Base-by-base conservation (phyloP, 92 coral and sea anemone genomes). In the Siderastrea radians region DNA sequence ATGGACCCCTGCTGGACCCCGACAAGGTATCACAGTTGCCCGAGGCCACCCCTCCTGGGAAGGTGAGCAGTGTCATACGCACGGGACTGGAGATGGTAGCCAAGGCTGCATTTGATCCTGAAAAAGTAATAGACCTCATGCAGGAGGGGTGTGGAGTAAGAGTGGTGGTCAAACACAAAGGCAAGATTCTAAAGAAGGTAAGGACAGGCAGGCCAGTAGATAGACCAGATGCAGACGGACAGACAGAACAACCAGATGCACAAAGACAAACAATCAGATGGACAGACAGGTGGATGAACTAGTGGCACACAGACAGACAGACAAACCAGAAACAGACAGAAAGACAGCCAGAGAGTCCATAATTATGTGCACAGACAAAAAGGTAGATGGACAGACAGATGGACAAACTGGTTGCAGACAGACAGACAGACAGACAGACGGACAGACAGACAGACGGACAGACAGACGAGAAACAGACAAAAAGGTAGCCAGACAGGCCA, bases 141-240 rank as follows among this genome's bases (percentile, higher is more conserved):
- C 99, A 97, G 91, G 99, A 97, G 84, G 99, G 99, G 8, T 96
- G 99, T 52, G 99, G 99, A 49, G 99, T 97, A 2, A 84, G 98
- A 13, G 98, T 97, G 14, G 86, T 92, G 61, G 93, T 97, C 50
- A 97, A 92, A 84, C 99, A 97, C 89, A 91, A 97, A 79, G 99
- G 99, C 14, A 97, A 97, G 81, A 89, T 91, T 16, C 84, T 97
- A 6, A 97, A 97, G 68, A 97, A 97, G 96, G 99, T 97, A 79
- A 70, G 83, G 44, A 63, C 4, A 4, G 16, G 17, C 48, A 43
- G 49, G 58, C 47, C 13, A 0, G 46, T 19, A 74, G 1, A 49
- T n/a, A 14, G 14, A 14, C 7, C n/a, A 3, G 19, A 68, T 50
- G 51, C 13, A 68, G 51, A 43, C 73, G 17, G 50, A 44, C 49